phyloP scores from a whole-genome alignment of 1,140 invertebrate genomes.

The Halesus radiatus region DNA sequence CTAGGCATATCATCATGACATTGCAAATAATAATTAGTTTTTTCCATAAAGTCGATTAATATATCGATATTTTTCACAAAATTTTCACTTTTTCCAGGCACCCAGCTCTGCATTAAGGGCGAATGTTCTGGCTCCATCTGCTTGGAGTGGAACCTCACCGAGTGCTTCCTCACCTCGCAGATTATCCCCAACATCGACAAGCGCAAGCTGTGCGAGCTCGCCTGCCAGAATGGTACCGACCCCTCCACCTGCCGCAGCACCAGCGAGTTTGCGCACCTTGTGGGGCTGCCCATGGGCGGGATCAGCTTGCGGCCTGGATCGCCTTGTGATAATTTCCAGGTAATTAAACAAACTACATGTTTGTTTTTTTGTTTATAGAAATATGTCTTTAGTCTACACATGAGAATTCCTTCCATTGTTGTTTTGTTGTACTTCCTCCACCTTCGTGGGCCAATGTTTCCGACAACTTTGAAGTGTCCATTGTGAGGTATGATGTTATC shows the following conservation, averaged over 20 bases:
- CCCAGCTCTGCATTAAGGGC: slow-evolving; percentile 91
- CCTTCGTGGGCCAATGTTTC: no score
- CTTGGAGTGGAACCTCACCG: slow-evolving; percentile 92
- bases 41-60: no score
- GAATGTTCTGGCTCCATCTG: slow-evolving; percentile 97
- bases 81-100: slow-evolving; percentile 62
- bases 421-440: no score
- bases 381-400: no score
- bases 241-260: slow-evolving; percentile 87
- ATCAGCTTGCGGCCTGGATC: slow-evolving; percentile 93
- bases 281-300: slow-evolving; percentile 85
- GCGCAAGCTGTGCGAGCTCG: slow-evolving; percentile 93
- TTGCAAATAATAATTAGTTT: no score
- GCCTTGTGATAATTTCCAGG: slow-evolving; percentile 98
- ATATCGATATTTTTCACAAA: no score
- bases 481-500: no score
- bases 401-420: no score
- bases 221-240: slow-evolving; percentile 90
- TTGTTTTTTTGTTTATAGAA: no score
- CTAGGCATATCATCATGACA: no score
- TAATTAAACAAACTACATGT: no score
- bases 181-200: slow-evolving; percentile 87
- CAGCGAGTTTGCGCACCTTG: slow-evolving; percentile 82
- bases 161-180: slow-evolving; percentile 95
- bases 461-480: no score